Percentiles rank a stretch among this genome's conserved stretches.
phyloP scores from a whole-genome alignment of 2,888 invertebrate species.

The Lycocerus yunnanus region DNA sequence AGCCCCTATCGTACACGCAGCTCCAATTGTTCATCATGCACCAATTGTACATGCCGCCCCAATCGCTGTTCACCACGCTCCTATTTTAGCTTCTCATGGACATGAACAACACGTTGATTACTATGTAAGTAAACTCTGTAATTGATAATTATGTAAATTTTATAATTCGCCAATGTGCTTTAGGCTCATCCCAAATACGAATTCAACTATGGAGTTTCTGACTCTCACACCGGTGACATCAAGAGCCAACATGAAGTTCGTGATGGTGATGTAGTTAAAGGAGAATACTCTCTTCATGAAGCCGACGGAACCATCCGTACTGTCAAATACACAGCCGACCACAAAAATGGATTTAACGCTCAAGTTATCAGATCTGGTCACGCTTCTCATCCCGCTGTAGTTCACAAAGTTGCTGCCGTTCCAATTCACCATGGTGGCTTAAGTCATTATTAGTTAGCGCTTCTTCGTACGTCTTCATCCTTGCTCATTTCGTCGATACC shows the following conservation, averaged over 20 bases:
- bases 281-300: constrained; percentile 58
- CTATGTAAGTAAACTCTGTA: neutral
- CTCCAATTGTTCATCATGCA: neutral
- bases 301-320: constrained; percentile 59
- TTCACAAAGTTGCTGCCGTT: neutral
- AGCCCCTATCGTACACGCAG: constrained; percentile 9
- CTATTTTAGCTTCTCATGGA: neutral
- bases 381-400: constrained; percentile 31
- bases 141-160: neutral
- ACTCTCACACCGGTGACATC: constrained; percentile 62
- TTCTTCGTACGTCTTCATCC: neutral
- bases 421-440: neutral
- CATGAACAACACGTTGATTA: neutral
- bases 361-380: constrained; percentile 29
- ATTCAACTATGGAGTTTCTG: constrained; percentile 63
- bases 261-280: constrained; percentile 59
- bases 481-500: neutral
- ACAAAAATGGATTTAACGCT: constrained; percentile 56
- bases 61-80: neutral
- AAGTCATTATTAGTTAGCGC: neutral
- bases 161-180: neutral
- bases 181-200: constrained; percentile 67
- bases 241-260: constrained; percentile 62
- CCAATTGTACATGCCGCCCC: neutral
- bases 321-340: constrained; percentile 60